Percentiles rank a stretch among this genome's conserved stretches.
Conservation (phyloP, 2,113 vertebrate genomes). For the Propithecus coquereli region DNA sequence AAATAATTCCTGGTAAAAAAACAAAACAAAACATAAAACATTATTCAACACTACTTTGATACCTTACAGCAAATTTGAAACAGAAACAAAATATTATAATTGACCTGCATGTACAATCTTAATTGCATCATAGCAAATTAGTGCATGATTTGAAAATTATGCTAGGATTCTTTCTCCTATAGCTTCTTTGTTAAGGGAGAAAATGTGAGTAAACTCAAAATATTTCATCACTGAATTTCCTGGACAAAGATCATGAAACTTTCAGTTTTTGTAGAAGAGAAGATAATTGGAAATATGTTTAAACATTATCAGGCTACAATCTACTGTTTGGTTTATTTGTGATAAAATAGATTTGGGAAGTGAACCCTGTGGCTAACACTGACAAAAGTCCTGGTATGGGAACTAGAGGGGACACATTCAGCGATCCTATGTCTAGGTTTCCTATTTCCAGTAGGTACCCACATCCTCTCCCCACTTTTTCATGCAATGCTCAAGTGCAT, state of each 20-base stretch:
- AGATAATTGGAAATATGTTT: not conserved
- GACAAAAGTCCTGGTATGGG: not conserved
- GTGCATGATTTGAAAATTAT: not conserved
- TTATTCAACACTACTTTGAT: not conserved
- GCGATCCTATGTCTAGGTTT: not conserved
- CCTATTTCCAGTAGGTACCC: not conserved
- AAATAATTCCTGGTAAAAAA: not conserved
- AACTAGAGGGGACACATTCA: not conserved
- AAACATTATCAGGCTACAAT: not conserved
- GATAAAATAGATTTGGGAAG: not conserved
- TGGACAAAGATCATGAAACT: not conserved
- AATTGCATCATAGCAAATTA: not conserved
- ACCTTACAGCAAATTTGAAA: not conserved
- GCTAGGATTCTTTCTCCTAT: not conserved
- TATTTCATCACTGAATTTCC: not conserved
- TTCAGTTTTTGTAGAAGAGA: not conserved
- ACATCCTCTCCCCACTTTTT: not conserved
- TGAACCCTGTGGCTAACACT: not conserved
- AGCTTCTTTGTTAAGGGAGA: not conserved
- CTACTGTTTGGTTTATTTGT: not conserved
- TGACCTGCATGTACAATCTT: not conserved
- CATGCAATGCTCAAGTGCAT: not conserved
- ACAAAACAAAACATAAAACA: not conserved
- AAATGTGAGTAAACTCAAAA: not conserved
- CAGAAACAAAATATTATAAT: not conserved